Evolutionary conservation across 1,140 invertebrate genomes (phyloP), one percentile per base, ranked within the genome.

Genomic region (Macrobrachium nipponense): DNA sequence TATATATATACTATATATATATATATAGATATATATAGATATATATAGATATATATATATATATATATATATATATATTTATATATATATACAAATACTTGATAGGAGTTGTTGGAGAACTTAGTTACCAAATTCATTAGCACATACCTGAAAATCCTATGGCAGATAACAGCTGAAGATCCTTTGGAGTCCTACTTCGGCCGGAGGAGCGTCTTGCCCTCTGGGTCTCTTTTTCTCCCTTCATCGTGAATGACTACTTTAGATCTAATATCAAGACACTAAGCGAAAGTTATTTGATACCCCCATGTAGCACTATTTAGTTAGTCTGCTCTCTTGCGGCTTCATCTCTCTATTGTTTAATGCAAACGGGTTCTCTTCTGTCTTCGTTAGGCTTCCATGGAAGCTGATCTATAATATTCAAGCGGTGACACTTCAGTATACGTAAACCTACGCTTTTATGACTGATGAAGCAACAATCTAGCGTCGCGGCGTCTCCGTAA

Each of bases 91-190:
- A 51, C 15, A 66, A 20, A 27, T 66, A 11, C 23, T 8, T 4
- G 8, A 8, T 5, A 20, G 14, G 5, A 14, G 15, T 7, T 27
- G 11, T 58, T 2, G 23, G 5, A 51, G 73, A 51, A n/a, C 20
- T 43, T 51, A 12, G 18, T 10, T 18, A 79, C 20, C 11, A 12
- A 43, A 44, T 18, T n/a, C 7, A 12, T 20, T 12, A 18, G 7
- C 8, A 82, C 80, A 23, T 43, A 86, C 84, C 84, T 8, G 84
- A 62, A 62, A 86, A 86, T 5, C 84, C 84, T 15, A 86, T 80
- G 6, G 84, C 77, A 43, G 84, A 86, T 8, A 86, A 27, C 18
- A 86, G 23, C 27, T 80, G 84, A 23, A 86, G 78, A 12, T 79
- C 77, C 12, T 86, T 86, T 7, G 62, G 80, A 43, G 44, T 80